Percentiles rank a stretch among this genome's conserved stretches.
phyloP scores from a whole-genome alignment of 2,797 vertebrate genomes.

The Sebastes kiyomatsui region DNA sequence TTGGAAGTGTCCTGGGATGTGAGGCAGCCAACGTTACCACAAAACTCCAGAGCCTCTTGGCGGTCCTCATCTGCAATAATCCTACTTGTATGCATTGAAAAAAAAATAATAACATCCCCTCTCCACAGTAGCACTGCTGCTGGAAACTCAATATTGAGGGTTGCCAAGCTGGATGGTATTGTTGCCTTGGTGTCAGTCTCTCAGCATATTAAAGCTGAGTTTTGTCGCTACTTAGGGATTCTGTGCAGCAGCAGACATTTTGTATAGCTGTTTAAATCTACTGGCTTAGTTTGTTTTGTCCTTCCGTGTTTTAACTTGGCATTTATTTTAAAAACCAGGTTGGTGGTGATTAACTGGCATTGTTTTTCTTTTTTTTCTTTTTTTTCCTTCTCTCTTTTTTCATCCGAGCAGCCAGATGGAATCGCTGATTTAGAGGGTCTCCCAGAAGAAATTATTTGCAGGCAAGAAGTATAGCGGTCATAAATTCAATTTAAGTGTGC shows the following conservation, averaged over 20 bases:
- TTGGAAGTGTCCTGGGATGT: conserved; percentile 62
- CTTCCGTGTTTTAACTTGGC: conserved; percentile 15
- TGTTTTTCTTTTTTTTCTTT: background rate
- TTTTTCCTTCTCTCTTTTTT: background rate
- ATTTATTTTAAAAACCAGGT: conserved; percentile 31
- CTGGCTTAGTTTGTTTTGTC: conserved; percentile 18
- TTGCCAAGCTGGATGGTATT: conserved; percentile 40
- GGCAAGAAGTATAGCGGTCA: conserved; percentile 37
- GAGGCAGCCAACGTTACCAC: conserved; percentile 57
- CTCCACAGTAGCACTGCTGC: conserved; percentile 36
- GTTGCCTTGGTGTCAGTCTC: conserved; percentile 18
- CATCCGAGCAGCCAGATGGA: conserved; percentile 36
- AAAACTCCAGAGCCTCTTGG: conserved; percentile 62
- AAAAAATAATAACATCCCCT: conserved; percentile 20
- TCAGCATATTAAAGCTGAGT: background rate
- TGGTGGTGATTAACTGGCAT: conserved; percentile 34
- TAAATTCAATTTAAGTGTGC: conserved; percentile 62
- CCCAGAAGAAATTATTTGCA: conserved; percentile 57
- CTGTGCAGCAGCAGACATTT: conserved; percentile 10
- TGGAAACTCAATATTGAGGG: conserved; percentile 19
- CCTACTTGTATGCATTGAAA: conserved; percentile 47
- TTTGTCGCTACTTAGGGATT: background rate
- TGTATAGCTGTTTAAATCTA: conserved; percentile 23
- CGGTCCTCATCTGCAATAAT: conserved; percentile 63
- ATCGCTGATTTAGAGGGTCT: conserved; percentile 46